Evolutionary conservation across 2,113 vertebrate species (phyloP).

Genomic region (Oncorhynchus masou): DNA sequence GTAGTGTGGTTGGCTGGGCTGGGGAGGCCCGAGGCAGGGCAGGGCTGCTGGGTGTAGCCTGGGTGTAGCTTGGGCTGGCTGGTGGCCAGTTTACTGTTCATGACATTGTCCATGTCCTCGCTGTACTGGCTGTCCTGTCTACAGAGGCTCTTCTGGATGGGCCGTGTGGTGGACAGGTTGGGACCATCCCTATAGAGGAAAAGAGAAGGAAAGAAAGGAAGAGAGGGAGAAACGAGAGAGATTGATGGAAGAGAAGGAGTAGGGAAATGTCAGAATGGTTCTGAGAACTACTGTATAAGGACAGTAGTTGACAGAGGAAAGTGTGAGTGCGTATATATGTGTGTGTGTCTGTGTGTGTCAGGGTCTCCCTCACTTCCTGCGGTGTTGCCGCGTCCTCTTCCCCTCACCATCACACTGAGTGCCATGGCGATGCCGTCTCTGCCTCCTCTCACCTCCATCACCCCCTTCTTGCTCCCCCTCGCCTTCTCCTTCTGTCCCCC

Average conservation of each 20-base stretch:
- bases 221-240: neutral
- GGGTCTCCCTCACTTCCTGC: slow-evolving; percentile 78
- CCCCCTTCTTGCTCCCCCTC: slow-evolving; percentile 67
- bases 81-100: slow-evolving; percentile 86
- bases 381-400: slow-evolving; percentile 79
- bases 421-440: slow-evolving; percentile 76
- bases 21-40: slow-evolving; percentile 68
- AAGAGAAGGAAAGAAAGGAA: neutral
- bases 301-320: neutral
- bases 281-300: neutral
- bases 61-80: slow-evolving; percentile 59
- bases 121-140: slow-evolving; percentile 82
- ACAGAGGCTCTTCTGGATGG: slow-evolving; percentile 85
- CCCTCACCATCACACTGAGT: slow-evolving; percentile 73
- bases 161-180: slow-evolving; percentile 87
- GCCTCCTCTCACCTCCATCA: slow-evolving; percentile 73
- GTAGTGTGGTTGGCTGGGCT: slow-evolving; percentile 71
- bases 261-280: neutral
- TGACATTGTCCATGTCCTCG: slow-evolving; percentile 84
- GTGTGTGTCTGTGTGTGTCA: no score
- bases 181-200: slow-evolving; percentile 72
- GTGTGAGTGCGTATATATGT: neutral
- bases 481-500: slow-evolving; percentile 53
- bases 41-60: slow-evolving; percentile 47
- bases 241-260: neutral